Conservation (phyloP, 2,888 invertebrate species). For the Phragmatobia fuliginosa region DNA sequence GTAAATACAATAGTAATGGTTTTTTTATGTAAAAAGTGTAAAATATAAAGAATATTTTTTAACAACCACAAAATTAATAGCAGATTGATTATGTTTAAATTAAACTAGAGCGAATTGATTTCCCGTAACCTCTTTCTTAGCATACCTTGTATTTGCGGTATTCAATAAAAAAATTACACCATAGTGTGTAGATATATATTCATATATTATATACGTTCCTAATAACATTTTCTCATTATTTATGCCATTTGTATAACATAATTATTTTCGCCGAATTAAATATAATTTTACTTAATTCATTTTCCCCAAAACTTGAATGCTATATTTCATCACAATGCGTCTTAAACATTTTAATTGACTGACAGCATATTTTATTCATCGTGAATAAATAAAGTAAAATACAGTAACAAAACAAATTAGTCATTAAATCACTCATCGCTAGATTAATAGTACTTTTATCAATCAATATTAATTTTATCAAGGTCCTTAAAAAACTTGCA, state of each 20-base stretch:
- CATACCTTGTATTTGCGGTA: background rate
- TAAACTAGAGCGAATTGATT: background rate
- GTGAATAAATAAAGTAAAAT: background rate
- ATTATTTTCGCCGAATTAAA: background rate
- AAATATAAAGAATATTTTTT: background rate
- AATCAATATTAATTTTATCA: background rate
- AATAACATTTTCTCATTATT: background rate
- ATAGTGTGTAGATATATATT: background rate
- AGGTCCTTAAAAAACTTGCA: background rate
- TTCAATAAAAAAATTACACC: background rate
- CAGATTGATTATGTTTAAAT: background rate
- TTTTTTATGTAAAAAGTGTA: conserved; percentile 33
- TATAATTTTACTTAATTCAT: background rate
- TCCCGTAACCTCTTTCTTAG: background rate
- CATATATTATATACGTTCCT: background rate
- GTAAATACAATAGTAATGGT: conserved; percentile 62
- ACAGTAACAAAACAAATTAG: background rate
- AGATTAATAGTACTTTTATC: background rate
- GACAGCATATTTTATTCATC: background rate
- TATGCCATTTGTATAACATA: background rate
- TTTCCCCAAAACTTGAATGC: background rate
- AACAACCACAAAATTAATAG: background rate
- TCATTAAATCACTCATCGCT: background rate
- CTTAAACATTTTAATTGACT: background rate
- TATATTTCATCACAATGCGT: background rate